Conservation (phyloP, 2,113 vertebrate genomes). For the Zosterops hypoxanthus region DNA sequence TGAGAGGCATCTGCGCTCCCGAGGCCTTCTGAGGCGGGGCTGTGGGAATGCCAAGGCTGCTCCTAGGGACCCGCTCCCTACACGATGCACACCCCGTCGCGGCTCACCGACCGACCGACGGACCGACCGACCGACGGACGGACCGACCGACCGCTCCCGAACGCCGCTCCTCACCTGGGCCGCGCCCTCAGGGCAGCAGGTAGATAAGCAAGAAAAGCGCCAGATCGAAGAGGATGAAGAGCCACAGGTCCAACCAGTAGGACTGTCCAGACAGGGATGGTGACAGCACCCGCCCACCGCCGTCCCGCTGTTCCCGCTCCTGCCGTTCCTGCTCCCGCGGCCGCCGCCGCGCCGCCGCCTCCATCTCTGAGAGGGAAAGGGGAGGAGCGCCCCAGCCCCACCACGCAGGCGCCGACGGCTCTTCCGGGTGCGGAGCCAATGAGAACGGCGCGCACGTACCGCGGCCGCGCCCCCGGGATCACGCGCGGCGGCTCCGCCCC, state of each 20-base stretch:
- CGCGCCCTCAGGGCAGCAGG: constrained; percentile 71
- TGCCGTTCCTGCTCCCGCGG: background rate
- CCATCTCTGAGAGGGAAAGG: background rate
- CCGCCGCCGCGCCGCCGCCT: background rate
- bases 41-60: too few relatives aligned
- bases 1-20: background rate
- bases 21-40: background rate
- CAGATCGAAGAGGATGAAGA: constrained; percentile 84
- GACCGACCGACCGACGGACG: too few relatives aligned
- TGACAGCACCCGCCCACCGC: background rate
- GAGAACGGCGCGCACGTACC: background rate
- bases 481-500: too few relatives aligned
- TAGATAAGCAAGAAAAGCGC: constrained; percentile 82
- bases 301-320: background rate
- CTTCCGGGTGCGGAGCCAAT: background rate
- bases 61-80: background rate
- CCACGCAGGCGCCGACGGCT: background rate
- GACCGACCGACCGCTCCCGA: background rate
- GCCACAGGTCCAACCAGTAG: constrained; percentile 91
- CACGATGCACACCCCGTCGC: too few relatives aligned
- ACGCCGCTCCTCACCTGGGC: background rate
- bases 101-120: fast-evolving
- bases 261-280: constrained; percentile 73
- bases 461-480: background rate
- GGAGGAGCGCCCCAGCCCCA: background rate